Percentiles rank a stretch among this genome's conserved stretches.
Conservation (phyloP, 2,797 vertebrate genomes). For the Mus minutoides region DNA sequence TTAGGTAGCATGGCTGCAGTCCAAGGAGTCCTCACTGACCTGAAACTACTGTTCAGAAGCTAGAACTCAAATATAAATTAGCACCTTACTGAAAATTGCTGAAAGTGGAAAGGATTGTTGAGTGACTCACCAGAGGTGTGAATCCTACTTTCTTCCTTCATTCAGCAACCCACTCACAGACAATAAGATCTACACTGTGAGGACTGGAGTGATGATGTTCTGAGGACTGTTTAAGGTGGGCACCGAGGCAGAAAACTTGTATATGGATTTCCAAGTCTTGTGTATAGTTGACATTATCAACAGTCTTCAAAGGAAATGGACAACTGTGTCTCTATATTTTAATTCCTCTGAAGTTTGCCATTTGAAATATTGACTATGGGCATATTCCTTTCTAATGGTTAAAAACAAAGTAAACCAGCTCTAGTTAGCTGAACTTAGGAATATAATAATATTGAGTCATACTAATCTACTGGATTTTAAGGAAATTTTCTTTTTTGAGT, state of each 20-base stretch:
- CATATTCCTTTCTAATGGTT: neutral
- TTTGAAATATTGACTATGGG: neutral
- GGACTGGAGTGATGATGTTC: neutral
- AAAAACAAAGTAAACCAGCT: slow-evolving; percentile 27
- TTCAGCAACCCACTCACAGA: slow-evolving; percentile 2
- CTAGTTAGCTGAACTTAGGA: slow-evolving; percentile 52
- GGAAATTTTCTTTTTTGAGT: slow-evolving; percentile 50
- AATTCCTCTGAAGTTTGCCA: neutral
- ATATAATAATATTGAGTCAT: slow-evolving; percentile 33
- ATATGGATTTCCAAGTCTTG: neutral
- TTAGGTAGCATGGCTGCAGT: neutral
- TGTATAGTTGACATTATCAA: neutral
- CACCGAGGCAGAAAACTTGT: neutral
- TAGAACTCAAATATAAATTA: slow-evolving; percentile 47
- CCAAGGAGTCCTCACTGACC: neutral
- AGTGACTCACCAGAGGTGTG: slow-evolving; percentile 10
- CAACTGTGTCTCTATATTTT: neutral
- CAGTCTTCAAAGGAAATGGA: neutral
- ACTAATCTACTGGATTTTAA: slow-evolving; percentile 26
- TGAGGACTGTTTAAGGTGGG: neutral
- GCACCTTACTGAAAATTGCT: slow-evolving; percentile 16
- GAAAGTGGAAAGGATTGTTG: neutral
- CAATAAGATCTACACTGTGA: neutral
- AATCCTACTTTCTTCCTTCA: neutral
- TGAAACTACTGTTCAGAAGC: neutral